Conservation (phyloP, 2,113 vertebrate species). For the Notarius quadriscutis region DNA sequence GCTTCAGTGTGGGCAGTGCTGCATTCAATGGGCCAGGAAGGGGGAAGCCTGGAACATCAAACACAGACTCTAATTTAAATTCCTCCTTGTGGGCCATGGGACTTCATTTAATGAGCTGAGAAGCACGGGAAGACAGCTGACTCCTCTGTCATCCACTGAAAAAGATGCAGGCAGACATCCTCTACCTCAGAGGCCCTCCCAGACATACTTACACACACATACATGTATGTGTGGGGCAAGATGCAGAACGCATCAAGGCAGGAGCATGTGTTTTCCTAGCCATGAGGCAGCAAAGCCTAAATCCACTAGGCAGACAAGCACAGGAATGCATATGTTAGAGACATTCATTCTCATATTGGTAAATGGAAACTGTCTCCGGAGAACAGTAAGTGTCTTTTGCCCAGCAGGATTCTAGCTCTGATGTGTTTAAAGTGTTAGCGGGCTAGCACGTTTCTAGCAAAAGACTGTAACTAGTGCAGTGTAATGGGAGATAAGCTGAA, state of each 20-base stretch:
- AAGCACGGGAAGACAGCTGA: conserved; percentile 72
- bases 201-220: conserved; percentile 45
- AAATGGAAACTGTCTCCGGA: conserved; percentile 32
- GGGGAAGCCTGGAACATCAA: conserved; percentile 58
- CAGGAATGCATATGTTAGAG: conserved; percentile 27
- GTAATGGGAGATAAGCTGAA: conserved; percentile 2
- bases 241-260: conserved; percentile 41
- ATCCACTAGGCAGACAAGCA: conserved; percentile 27
- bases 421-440: conserved; percentile 37
- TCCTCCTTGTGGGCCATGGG: conserved; percentile 67
- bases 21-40: conserved; percentile 48
- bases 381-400: conserved; percentile 33
- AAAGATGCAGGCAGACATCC: conserved; percentile 49
- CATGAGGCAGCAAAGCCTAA: conserved; percentile 12
- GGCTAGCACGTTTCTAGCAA: conserved; percentile 1
- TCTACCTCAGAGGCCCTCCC: conserved; percentile 58
- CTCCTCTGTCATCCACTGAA: conserved; percentile 53
- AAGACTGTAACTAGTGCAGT: neutral
- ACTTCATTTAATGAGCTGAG: conserved; percentile 76
- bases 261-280: conserved; percentile 5
- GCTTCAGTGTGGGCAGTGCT: conserved; percentile 58
- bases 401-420: conserved; percentile 42
- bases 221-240: conserved; percentile 17
- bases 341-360: conserved; percentile 30
- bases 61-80: conserved; percentile 72